Evolutionary conservation across 2,888 invertebrate genomes (phyloP), one percentile per base, ranked within the genome.

Genomic region (Drosophila trichaetosa): DNA sequence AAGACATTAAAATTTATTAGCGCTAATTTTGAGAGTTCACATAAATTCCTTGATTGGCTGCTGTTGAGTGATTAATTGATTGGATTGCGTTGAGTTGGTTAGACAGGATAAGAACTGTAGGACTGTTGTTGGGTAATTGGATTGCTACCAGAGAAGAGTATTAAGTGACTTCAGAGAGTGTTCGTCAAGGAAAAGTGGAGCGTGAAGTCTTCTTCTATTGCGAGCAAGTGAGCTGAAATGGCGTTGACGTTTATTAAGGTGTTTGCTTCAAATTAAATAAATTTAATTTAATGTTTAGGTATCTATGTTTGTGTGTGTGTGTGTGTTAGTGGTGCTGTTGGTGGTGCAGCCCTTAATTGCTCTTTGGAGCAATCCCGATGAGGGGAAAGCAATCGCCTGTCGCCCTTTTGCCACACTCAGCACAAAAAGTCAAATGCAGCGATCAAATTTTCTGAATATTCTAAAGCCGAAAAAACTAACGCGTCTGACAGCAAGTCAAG

Each of bases 271-370:
- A 8, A 24, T 46, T 46, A 46, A 46, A 24, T 24, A 16, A 46
- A 24, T 16, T 24, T 0, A 46, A 8, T 24, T 24, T 24, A 24
- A 46, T 16, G 24, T 16, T 46, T 13, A 46, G 46, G 7, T 46
- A 8, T 24, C 7, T 4, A 24, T 46, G 1, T 8, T 33, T 11
- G 10, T 10, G 33, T 10, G 31, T 31, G 31, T 31, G 10, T 8
- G 33, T 33, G 27, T 34, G 21, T 40, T 40, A 2, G 18, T 38
- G 18, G 4, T 57, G n/a, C 11, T 38, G 51, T 13, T 36, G 31
- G 4, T 46, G 46, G 11, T 21, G 36, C 18, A 40, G 63, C 48
- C 54, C 59, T 59, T 73, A 65, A 77, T 80, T 77, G 59, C 67
- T 67, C 65, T 79, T 79, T 63, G 59, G 29, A 36, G 63, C 49